A percentile compares a stretch with the other conserved stretches of the same genome.
Evolutionary conservation across 2,888 invertebrate species (phyloP).

Genomic region (Doris montereyensis): DNA sequence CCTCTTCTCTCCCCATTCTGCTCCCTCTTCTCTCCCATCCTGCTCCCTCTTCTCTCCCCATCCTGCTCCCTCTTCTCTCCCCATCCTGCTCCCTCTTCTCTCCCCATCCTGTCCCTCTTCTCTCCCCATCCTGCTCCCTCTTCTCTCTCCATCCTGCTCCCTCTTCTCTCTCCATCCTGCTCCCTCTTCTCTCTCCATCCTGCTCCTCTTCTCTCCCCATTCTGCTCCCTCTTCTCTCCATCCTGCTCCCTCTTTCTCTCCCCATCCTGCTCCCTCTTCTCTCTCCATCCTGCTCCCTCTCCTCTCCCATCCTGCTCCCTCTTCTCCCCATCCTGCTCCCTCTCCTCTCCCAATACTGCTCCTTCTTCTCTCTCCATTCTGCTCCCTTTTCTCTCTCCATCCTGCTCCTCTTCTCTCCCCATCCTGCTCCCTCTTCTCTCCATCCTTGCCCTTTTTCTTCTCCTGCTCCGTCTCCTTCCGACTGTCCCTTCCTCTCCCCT

Average conservation of each 20-base stretch:
- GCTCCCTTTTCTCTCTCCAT: not conserved
- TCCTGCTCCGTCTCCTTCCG: not conserved
- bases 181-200: not conserved
- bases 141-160: not conserved
- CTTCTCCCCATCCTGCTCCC: not conserved
- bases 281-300: not conserved
- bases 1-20: conserved; percentile 7
- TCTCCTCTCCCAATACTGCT: not conserved
- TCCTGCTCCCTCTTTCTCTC: conserved; percentile 29
- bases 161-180: not conserved
- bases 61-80: not conserved
- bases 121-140: not conserved
- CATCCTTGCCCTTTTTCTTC: not conserved
- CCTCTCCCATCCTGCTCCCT: not conserved
- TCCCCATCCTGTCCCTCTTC: not conserved
- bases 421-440: not conserved
- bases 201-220: not conserved
- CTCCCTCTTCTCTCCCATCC: not conserved
- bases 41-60: not conserved
- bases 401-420: not conserved
- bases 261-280: conserved; percentile 14
- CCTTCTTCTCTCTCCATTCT: not conserved
- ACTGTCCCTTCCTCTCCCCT: not conserved
- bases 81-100: not conserved
- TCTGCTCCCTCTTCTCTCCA: not conserved